phyloP scores from a whole-genome alignment of 2,797 vertebrate species.

The Xenops minutus region DNA sequence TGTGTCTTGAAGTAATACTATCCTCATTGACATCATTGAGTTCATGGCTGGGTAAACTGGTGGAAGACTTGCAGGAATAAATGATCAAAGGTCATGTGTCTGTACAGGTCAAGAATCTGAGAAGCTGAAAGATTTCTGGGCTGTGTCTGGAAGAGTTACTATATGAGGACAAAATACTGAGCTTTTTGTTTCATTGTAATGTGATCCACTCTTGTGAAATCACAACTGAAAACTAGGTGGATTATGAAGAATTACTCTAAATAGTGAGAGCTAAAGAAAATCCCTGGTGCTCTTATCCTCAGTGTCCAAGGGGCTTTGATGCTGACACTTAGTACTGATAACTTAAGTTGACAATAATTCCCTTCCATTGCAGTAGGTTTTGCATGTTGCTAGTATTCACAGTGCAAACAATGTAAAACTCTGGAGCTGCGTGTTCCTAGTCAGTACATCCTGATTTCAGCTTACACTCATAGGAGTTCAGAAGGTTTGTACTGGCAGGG shows the following conservation, averaged over 20 bases:
- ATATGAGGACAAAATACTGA: not conserved
- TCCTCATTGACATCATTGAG: not conserved
- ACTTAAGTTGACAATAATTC: not conserved
- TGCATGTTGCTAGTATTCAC: not conserved
- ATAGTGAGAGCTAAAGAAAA: not conserved
- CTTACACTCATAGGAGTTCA: not conserved
- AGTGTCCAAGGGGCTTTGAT: not conserved
- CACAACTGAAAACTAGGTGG: not conserved
- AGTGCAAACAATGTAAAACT: not conserved
- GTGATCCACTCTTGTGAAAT: not conserved
- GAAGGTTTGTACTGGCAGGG: not conserved
- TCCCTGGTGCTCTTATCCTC: not conserved
- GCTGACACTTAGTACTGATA: not conserved
- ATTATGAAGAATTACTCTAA: not conserved
- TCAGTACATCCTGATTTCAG: not conserved
- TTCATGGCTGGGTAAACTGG: not conserved
- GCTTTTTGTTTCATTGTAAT: conserved; percentile 23
- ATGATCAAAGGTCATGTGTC: not conserved
- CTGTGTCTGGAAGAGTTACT: not conserved
- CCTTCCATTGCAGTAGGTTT: not conserved
- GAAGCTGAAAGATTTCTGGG: not conserved
- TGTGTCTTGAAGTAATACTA: not conserved
- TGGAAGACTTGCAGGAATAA: not conserved
- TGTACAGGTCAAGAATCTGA: not conserved
- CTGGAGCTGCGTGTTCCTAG: not conserved